These are phyloP conservation scores for Anniella stebbinsi DNA, from an alignment of 2,797 vertebrate species.

Conservation along the genomic window DNA sequence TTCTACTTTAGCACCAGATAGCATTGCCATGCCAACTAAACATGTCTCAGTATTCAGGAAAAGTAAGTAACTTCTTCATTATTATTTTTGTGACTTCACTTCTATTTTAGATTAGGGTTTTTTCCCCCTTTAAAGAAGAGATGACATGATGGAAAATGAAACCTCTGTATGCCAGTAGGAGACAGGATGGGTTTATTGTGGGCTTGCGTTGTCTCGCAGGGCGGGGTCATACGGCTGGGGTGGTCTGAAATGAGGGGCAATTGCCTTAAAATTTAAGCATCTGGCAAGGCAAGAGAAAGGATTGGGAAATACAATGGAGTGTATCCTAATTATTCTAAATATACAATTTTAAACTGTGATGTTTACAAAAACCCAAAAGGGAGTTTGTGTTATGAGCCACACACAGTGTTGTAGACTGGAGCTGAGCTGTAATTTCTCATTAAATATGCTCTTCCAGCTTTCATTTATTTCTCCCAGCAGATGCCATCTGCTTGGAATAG, in stretches of 20 bases:
- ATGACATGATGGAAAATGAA: background rate
- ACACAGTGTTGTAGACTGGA: conserved; percentile 11
- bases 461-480: background rate
- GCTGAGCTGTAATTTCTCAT: background rate
- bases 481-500: background rate
- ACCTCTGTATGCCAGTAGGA: background rate
- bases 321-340: conserved; percentile 3
- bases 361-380: background rate
- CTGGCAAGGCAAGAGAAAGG: background rate
- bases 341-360: background rate
- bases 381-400: background rate
- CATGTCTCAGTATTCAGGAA: conserved; percentile 93
- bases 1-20: conserved; percentile 74
- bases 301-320: background rate
- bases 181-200: background rate
- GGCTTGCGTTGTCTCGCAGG: background rate
- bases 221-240: background rate
- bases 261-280: background rate
- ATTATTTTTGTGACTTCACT: background rate
- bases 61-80: conserved; percentile 83
- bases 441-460: background rate
- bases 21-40: conserved; percentile 70
- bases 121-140: background rate
- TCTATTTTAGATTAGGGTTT: rapidly evolving
- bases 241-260: background rate